Evolutionary conservation across 92 coral and sea anemone genomes (phyloP).

Genomic region (Virgularia gustaviana): DNA sequence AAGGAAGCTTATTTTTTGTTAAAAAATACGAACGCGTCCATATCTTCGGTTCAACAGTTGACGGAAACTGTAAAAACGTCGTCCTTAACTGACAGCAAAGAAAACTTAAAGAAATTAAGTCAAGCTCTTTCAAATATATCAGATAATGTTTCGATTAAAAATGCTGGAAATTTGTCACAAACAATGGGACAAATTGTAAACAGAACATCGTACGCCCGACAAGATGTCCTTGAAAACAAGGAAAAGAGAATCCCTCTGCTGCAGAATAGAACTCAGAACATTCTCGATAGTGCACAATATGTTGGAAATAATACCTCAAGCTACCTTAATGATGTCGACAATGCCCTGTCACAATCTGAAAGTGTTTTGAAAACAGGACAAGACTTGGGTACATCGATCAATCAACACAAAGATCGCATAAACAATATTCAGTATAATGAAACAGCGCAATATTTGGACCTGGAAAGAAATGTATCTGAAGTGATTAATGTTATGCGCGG

Average conservation of each 20-base stretch:
- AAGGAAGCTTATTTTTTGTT: conserved; percentile 1
- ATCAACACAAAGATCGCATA: conserved; percentile 44
- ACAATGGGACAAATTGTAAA: neutral
- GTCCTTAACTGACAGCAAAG: neutral
- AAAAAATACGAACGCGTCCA: neutral
- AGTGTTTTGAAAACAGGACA: neutral
- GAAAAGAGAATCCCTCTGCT: neutral
- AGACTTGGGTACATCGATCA: conserved; percentile 31
- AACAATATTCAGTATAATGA: conserved; percentile 34
- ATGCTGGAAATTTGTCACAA: neutral
- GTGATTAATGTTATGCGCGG: conserved; percentile 19
- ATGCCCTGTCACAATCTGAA: neutral
- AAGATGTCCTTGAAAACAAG: neutral
- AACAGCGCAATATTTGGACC: conserved; percentile 35
- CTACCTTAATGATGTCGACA: neutral
- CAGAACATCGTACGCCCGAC: neutral
- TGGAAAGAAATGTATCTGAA: conserved; percentile 41
- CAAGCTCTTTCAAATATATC: conserved; percentile 4
- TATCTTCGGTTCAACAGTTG: conserved; percentile 2
- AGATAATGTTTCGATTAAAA: neutral
- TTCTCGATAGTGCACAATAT: neutral
- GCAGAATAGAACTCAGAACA: conserved; percentile 4
- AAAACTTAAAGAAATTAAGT: neutral
- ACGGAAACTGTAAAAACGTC: neutral
- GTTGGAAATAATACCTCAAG: neutral